Evolutionary conservation across 2,888 invertebrate species (phyloP).

Genomic region (Pollenia griseotomentosa): DNA sequence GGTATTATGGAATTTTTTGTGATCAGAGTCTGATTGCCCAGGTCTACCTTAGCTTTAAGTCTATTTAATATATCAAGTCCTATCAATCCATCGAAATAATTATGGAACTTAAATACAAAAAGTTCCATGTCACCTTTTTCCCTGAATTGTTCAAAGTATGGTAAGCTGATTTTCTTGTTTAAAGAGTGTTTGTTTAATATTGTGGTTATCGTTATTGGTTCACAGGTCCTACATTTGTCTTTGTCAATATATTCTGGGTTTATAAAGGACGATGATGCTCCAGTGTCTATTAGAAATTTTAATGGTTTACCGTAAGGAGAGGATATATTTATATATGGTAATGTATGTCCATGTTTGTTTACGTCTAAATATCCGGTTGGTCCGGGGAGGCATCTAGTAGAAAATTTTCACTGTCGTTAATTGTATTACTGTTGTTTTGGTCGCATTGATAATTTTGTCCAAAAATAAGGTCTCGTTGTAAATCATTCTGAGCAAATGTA

Average conservation of each 20-base stretch:
- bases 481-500: slow-evolving; percentile 35
- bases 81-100: slow-evolving; percentile 72
- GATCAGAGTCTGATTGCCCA: slow-evolving; percentile 51
- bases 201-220: slow-evolving; percentile 59
- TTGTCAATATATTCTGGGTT: slow-evolving; percentile 61
- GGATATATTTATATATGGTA: slow-evolving; percentile 21
- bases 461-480: slow-evolving; percentile 21
- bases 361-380: slow-evolving; percentile 56
- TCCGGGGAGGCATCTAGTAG: slow-evolving; percentile 31
- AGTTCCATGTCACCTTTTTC: slow-evolving; percentile 46
- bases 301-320: slow-evolving; percentile 59
- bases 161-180: slow-evolving; percentile 57
- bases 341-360: slow-evolving; percentile 61
- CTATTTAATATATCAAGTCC: slow-evolving; percentile 64
- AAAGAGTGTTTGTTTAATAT: slow-evolving; percentile 58
- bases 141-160: slow-evolving; percentile 48
- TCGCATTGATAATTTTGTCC: slow-evolving; percentile 7
- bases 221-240: slow-evolving; percentile 28
- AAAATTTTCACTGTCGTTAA: slow-evolving; percentile 55
- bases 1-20: slow-evolving; percentile 59
- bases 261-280: slow-evolving; percentile 68
- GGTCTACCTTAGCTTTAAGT: slow-evolving; percentile 66
- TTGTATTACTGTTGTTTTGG: slow-evolving; percentile 9
- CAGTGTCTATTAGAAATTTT: slow-evolving; percentile 62
- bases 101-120: slow-evolving; percentile 72